Evolutionary conservation across 2,797 vertebrate genomes (phyloP), one percentile per base, ranked within the genome.

Genomic region (Thripadectes ignobilis): DNA sequence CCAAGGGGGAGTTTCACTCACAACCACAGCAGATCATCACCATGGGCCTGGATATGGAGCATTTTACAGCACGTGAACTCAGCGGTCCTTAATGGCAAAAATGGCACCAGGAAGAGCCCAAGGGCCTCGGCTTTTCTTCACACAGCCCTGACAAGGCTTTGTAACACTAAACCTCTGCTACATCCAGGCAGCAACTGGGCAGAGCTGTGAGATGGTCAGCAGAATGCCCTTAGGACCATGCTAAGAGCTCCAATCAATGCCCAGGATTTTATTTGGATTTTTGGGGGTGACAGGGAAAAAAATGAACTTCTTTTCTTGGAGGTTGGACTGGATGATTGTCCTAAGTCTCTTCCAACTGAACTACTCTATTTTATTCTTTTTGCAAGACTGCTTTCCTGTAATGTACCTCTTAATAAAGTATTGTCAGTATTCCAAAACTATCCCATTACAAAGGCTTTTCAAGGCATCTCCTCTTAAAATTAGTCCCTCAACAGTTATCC

Each of bases 401-500:
- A 79, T 0, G 1, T 5, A 86, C 32, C 32, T 84, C 73, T n/a
- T 26, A 43, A 63, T 14, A 80, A 94, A 86, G 48, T 30, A 45
- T 16, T 87, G 75, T 59, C 62, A 65, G n/a, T 32, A 19, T 38
- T 88, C 61, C 89, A 89, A 82, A 91, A 72, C 66, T 38, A 62
- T 26, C 55, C 63, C 54, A 3, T 32, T 23, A 41, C 39, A 77
- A 81, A 74, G 5, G 24, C 36, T 88, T 86, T 79, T 82, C 88
- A 93, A 41, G 0, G 0, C 41, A 73, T 66, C 71, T 79, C 62
- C 59, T 69, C 89, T 79, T 45, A 34, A 90, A 95, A 89, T 90
- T 39, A 95, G 80, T 91, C 88, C 87, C 88, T 75, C 77, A 67
- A 58, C 52, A 76, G 65, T 72, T 67, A 49, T 66, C 61, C 91